Evolutionary conservation across 2,113 vertebrate genomes (phyloP).

Genomic region (Grallaria varia): DNA sequence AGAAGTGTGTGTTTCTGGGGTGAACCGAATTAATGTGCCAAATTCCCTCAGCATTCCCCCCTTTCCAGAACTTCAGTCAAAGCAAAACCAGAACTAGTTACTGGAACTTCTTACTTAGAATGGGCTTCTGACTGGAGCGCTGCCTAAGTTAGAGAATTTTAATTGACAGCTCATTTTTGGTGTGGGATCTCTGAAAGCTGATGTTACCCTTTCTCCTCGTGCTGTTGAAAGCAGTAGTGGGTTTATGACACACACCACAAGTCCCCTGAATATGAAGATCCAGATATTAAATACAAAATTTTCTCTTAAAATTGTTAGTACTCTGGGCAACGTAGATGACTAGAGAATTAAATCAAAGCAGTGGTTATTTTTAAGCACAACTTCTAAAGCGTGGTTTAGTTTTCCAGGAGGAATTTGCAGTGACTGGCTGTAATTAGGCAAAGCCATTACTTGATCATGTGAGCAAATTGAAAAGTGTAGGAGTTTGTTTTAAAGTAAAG

Average conservation of each 20-base stretch:
- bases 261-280: neutral
- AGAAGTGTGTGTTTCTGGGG: neutral
- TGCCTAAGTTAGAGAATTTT: neutral
- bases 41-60: neutral
- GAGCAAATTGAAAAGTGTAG: neutral
- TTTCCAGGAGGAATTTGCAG: neutral
- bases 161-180: neutral
- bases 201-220: rapidly evolving
- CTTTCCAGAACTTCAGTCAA: neutral
- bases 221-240: neutral
- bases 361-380: neutral
- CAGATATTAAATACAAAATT: neutral
- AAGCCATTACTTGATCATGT: neutral
- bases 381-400: neutral
- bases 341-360: neutral
- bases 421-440: neutral
- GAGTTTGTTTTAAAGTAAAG: neutral
- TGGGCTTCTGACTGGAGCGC: neutral
- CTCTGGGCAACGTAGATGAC: neutral
- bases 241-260: neutral
- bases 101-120: neutral
- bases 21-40: neutral
- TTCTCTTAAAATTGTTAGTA: neutral
- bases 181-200: neutral
- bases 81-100: neutral